Base-by-base conservation (phyloP, 2,888 invertebrate genomes). In the Phoenoteleia sp. region DNA sequence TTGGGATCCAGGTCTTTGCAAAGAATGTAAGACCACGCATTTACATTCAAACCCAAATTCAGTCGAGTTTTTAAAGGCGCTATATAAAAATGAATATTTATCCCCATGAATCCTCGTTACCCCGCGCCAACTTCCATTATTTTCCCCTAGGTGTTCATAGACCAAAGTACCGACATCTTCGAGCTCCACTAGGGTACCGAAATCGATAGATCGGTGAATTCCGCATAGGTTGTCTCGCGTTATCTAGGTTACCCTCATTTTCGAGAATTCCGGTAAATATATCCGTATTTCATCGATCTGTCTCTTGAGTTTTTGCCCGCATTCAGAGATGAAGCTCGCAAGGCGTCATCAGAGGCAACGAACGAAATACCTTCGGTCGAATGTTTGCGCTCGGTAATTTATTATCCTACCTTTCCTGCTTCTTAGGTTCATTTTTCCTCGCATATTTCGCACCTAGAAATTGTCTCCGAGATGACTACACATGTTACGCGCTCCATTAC, bases 231-330 rank as follows among this genome's bases (percentile, higher is more conserved):
- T 45, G 60, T 64, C 2, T 64, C 25, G 45, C 19, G 17, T 27
- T 64, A 64, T 45, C 64, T 27, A 27, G 19, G 64, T 27, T 64
- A 45, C 27, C 13, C 7, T 64, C 27, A 64, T 19, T 27, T 64
- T 64, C 27, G 13, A 45, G 45, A 64, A 45, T 64, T 64, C 19
- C 19, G 3, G 64, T 64, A 64, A 64, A 64, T 64, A 64, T 64
- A 64, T 64, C 64, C 64, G 64, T 64, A 45, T 42, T 64, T 64
- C 64, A 64, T 64, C 64, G 64, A 64, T 64, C 45, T 64, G 64
- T 6, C 45, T 64, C 17, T 45, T 45, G 64, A 45, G 45, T 27
- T 45, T 64, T 45, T 13, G 25, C 27, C 42, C 27, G 45, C 45
- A 45, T 25, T 17, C 19, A 27, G 39, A 23, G 39, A 23, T 25